phyloP scores from a whole-genome alignment of 2,797 vertebrate genomes.

The Psittacula echo region DNA sequence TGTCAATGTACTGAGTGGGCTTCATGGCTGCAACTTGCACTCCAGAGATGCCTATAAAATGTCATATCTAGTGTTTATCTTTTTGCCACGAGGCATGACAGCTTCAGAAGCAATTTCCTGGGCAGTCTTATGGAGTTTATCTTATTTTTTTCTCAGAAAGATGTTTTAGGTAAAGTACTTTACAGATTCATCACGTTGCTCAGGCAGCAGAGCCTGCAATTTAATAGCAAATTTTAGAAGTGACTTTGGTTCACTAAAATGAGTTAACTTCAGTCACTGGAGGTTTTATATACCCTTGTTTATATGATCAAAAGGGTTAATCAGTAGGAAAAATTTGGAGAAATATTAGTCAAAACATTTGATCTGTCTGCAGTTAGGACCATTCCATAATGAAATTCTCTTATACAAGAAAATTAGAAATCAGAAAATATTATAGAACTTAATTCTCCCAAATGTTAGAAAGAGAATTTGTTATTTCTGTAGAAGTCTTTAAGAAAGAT shows the following conservation, averaged over 20 bases:
- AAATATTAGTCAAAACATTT: background rate
- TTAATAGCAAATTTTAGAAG: background rate
- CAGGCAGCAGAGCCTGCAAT: background rate
- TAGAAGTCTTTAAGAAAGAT: background rate
- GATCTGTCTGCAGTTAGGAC: background rate
- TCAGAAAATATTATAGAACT: background rate
- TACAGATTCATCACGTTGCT: background rate
- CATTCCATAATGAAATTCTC: background rate
- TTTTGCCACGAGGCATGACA: background rate
- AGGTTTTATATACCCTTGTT: background rate
- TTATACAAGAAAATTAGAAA: background rate
- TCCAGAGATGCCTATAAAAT: background rate
- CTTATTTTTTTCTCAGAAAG: background rate
- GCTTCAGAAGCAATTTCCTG: background rate
- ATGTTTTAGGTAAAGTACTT: background rate
- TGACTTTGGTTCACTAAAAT: background rate
- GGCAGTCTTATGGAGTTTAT: background rate
- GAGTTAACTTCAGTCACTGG: background rate
- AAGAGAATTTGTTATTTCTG: background rate
- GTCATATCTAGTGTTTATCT: background rate
- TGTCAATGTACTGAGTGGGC: background rate
- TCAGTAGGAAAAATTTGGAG: background rate
- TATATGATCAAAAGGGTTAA: background rate
- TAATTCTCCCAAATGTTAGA: background rate
- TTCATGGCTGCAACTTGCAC: background rate